phyloP scores from a whole-genome alignment of 2,113 vertebrate genomes.

The Mirounga angustirostris region DNA sequence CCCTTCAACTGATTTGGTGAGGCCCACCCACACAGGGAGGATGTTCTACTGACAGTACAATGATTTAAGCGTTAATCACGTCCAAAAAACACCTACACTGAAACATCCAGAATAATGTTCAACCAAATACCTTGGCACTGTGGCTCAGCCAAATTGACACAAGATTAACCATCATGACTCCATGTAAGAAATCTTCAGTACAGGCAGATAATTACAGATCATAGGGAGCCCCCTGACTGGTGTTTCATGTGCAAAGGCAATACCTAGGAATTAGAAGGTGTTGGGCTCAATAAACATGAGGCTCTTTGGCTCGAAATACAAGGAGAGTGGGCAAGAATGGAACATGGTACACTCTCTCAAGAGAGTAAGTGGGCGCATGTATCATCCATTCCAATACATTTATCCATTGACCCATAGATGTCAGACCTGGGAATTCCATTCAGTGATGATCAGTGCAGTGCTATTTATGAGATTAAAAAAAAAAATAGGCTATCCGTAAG shows the following conservation, averaged over 20 bases:
- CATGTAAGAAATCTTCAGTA: too few species aligned
- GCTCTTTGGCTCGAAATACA: background rate
- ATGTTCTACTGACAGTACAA: background rate
- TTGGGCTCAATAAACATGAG: background rate
- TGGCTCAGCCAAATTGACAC: background rate
- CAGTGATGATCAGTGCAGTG: background rate
- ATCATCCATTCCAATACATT: accelerated
- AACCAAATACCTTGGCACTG: background rate
- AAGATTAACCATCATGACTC: background rate
- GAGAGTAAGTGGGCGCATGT: accelerated
- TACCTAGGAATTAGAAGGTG: background rate
- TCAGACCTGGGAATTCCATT: background rate
- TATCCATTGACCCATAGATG: background rate
- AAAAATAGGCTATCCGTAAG: background rate
- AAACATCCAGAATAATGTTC: background rate
- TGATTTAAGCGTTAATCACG: background rate
- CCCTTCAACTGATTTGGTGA: background rate
- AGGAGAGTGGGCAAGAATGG: background rate
- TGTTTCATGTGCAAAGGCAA: background rate
- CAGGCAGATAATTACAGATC: background rate
- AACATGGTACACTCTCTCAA: accelerated
- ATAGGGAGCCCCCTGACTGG: background rate
- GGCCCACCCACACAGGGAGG: background rate
- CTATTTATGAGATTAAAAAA: background rate
- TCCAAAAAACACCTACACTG: background rate